Evolutionary conservation across 1,140 invertebrate species (phyloP).

Genomic region (Heliconius congener): DNA sequence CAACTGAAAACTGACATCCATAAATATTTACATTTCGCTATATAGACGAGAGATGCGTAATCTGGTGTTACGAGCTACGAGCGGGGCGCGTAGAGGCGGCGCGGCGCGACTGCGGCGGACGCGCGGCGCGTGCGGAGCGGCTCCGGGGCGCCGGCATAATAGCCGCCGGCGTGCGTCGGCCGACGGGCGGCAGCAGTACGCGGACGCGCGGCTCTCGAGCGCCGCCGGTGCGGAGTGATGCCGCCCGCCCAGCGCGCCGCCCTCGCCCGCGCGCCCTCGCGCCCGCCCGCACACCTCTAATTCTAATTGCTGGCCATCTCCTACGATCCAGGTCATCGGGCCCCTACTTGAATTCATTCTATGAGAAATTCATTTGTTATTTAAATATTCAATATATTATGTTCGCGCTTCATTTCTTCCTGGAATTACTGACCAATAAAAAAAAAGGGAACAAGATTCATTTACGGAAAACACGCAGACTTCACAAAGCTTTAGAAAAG

Average conservation of each 20-base stretch:
- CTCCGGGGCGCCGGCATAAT: slow-evolving; percentile 71
- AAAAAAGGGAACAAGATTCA: background rate
- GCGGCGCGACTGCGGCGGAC: slow-evolving; percentile 50
- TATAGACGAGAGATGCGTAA: slow-evolving; percentile 65
- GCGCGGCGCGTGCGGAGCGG: slow-evolving; percentile 63
- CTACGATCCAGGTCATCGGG: slow-evolving; percentile 70
- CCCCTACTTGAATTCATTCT: slow-evolving; percentile 61
- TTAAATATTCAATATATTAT: slow-evolving; percentile 61
- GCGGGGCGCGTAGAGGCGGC: slow-evolving; percentile 49
- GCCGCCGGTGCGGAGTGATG: slow-evolving; percentile 48
- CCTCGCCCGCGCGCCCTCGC: slow-evolving; percentile 41
- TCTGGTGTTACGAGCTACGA: slow-evolving; percentile 65
- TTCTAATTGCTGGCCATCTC: slow-evolving; percentile 74
- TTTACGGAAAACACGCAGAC: background rate
- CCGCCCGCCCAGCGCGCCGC: slow-evolving; percentile 47
- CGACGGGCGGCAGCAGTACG: slow-evolving; percentile 40
- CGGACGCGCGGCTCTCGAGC: slow-evolving; percentile 45
- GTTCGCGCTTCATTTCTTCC: slow-evolving; percentile 48
- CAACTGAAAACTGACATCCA: slow-evolving; percentile 81
- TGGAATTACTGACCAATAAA: slow-evolving; percentile 38
- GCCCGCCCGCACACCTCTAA: slow-evolving; percentile 60
- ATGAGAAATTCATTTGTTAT: slow-evolving; percentile 52
- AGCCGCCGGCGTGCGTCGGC: slow-evolving; percentile 52
- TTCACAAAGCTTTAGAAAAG: slow-evolving; percentile 2
- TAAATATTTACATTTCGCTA: slow-evolving; percentile 79